A percentile compares a stretch with the other conserved stretches of the same genome.
These are phyloP conservation scores for Chaetoderma sp. DNA, from an alignment of 2,888 invertebrate species.

Conservation along the genomic window DNA sequence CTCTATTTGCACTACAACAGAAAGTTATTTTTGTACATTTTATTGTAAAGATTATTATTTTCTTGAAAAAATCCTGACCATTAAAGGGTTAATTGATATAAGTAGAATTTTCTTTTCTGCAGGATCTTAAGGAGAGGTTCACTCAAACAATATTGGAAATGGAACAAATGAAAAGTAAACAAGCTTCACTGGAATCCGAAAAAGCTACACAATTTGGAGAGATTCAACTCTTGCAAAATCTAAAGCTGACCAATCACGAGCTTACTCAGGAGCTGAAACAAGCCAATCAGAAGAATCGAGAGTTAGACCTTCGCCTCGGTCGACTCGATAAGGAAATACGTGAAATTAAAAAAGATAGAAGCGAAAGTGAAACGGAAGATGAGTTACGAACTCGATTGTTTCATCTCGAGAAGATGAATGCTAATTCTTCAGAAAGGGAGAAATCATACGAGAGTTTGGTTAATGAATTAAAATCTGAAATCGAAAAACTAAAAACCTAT, in stretches of 20 bases:
- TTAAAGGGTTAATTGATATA: too few species aligned
- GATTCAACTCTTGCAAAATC: conserved; percentile 40
- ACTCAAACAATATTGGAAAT: conserved; percentile 33
- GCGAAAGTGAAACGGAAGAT: conserved; percentile 47
- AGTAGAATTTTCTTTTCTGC: not conserved
- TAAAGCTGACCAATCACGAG: conserved; percentile 40
- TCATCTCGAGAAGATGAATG: conserved; percentile 41
- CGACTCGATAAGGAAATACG: conserved; percentile 45
- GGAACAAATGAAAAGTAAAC: conserved; percentile 38
- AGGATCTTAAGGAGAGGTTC: not conserved
- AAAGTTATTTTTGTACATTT: too few species aligned
- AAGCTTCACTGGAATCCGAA: conserved; percentile 35
- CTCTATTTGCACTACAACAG: too few species aligned
- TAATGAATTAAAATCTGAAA: conserved; percentile 43
- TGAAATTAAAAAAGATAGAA: conserved; percentile 41
- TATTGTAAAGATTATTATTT: too few species aligned
- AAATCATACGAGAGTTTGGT: conserved; percentile 41
- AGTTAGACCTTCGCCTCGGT: conserved; percentile 45
- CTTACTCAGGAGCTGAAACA: conserved; percentile 48
- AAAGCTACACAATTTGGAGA: conserved; percentile 40
- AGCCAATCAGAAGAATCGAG: conserved; percentile 52
- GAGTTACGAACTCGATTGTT: conserved; percentile 45
- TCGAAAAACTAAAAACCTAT: conserved; percentile 39
- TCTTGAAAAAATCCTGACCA: too few species aligned
- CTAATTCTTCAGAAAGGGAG: conserved; percentile 44